A percentile compares a stretch with the other conserved stretches of the same genome.
These are phyloP conservation scores for Sebastolobus alascanus DNA, from an alignment of 2,797 vertebrate genomes.

Conservation along the genomic window DNA sequence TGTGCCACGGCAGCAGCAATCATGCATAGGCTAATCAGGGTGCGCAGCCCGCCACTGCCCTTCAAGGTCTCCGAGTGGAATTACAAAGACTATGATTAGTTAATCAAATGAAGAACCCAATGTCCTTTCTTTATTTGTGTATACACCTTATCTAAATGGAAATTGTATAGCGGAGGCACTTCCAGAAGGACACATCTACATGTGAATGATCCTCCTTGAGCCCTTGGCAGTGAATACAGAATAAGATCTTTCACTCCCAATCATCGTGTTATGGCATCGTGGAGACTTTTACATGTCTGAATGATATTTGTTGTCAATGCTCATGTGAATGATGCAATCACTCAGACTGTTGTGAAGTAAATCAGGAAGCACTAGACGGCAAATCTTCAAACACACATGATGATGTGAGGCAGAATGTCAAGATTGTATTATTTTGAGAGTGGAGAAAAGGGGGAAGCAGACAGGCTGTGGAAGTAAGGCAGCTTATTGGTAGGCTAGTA, in stretches of 20 bases:
- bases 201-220: constrained; percentile 80
- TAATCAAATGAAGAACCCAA: constrained; percentile 87
- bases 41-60: constrained; percentile 69
- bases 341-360: constrained; percentile 66
- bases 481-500: background rate
- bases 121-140: constrained; percentile 84
- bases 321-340: constrained; percentile 79
- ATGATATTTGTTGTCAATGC: constrained; percentile 74
- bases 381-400: constrained; percentile 57
- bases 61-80: constrained; percentile 81
- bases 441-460: background rate
- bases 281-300: constrained; percentile 75
- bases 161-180: constrained; percentile 80
- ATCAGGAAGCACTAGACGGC: constrained; percentile 69
- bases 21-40: constrained; percentile 82
- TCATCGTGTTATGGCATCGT: constrained; percentile 78
- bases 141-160: constrained; percentile 83
- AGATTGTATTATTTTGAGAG: constrained; percentile 60
- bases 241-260: constrained; percentile 79
- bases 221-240: constrained; percentile 64
- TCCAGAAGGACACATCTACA: constrained; percentile 81
- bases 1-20: constrained; percentile 76
- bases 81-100: constrained; percentile 89
- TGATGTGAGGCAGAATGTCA: constrained; percentile 71
- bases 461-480: background rate